Conservation (phyloP, 2,797 vertebrate genomes). For the Ctenosaura bakeri region DNA sequence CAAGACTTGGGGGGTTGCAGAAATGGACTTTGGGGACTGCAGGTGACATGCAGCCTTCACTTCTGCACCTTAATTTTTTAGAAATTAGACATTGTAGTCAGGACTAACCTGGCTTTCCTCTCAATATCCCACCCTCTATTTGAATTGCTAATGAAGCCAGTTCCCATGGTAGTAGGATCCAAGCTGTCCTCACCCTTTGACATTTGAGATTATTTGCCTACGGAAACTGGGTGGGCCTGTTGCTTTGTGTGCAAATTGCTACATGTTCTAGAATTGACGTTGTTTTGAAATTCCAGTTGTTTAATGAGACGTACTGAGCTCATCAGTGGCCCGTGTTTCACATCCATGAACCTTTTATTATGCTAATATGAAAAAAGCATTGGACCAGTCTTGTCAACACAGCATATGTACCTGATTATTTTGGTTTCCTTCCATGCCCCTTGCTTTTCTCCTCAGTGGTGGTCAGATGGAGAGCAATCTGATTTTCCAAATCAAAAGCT, state of each 20-base stretch:
- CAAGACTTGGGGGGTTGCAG: no score
- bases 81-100: background rate
- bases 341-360: background rate
- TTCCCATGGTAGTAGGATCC: background rate
- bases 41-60: no score
- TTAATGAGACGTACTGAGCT: background rate
- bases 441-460: background rate
- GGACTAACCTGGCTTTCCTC: background rate
- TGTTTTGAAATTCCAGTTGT: conserved; percentile 17
- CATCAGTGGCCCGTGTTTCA: background rate
- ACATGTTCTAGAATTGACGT: background rate
- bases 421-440: background rate
- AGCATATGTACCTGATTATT: background rate
- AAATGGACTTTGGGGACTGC: no score
- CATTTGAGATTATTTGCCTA: background rate
- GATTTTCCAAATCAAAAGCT: background rate
- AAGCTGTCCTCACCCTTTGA: background rate
- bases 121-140: background rate
- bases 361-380: background rate
- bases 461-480: background rate
- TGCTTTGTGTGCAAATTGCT: conserved; percentile 24
- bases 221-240: background rate
- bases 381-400: background rate
- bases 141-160: background rate
- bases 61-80: background rate